Evolutionary conservation across 2,797 vertebrate genomes (phyloP).

Genomic region (Epinephelus malabaricus): DNA sequence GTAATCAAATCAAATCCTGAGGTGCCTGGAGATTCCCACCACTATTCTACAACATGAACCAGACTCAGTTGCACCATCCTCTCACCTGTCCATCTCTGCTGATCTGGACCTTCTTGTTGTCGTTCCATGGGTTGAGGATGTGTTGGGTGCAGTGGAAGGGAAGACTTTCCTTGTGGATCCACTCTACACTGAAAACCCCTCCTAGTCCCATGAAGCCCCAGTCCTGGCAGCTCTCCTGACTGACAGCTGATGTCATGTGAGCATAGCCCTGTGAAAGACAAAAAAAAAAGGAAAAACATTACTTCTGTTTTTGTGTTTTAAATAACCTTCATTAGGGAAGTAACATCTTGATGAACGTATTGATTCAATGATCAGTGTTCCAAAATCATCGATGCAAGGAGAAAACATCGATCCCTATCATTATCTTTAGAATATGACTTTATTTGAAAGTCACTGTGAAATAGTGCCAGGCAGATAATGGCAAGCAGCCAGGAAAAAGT

Average conservation of each 20-base stretch:
- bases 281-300: neutral
- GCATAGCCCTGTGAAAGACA: slow-evolving; percentile 89
- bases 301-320: neutral
- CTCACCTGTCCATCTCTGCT: slow-evolving; percentile 96
- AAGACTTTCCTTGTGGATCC: slow-evolving; percentile 91
- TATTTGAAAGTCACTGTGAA: too few species aligned
- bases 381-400: too few species aligned
- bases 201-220: slow-evolving; percentile 91
- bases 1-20: too few species aligned
- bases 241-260: slow-evolving; percentile 90
- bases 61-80: neutral
- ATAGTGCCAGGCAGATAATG: too few species aligned
- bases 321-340: neutral
- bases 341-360: too few species aligned
- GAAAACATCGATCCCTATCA: too few species aligned
- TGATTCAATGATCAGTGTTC: too few species aligned
- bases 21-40: too few species aligned
- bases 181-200: slow-evolving; percentile 93
- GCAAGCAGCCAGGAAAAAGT: too few species aligned
- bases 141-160: slow-evolving; percentile 91
- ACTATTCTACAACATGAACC: neutral
- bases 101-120: slow-evolving; percentile 94
- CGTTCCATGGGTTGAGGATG: slow-evolving; percentile 94
- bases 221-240: slow-evolving; percentile 89
- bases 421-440: too few species aligned